Evolutionary conservation across 2,113 vertebrate genomes (phyloP).

Genomic region (Corythoichthys intestinalis): DNA sequence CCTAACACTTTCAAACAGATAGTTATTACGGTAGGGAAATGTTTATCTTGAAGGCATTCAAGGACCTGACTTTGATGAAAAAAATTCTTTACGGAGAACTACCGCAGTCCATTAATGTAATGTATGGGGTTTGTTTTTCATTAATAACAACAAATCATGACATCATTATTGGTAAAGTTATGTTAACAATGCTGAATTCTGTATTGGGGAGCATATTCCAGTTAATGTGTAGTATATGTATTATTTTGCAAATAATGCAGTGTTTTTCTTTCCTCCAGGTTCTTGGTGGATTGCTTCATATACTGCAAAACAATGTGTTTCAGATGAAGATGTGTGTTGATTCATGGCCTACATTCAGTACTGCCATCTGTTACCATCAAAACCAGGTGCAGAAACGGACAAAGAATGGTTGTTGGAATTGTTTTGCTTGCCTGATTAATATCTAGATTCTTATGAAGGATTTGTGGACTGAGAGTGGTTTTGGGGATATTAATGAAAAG

Average conservation of each 20-base stretch:
- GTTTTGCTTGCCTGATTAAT: neutral
- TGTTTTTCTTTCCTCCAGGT: neutral
- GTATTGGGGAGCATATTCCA: neutral
- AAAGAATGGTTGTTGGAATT: neutral
- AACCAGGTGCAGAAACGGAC: neutral
- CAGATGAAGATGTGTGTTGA: neutral
- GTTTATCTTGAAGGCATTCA: neutral
- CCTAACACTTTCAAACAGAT: neutral
- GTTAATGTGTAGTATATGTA: neutral
- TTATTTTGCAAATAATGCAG: neutral
- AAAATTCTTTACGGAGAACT: neutral
- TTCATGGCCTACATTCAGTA: conserved; percentile 1
- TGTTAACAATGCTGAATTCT: neutral
- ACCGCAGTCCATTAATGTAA: neutral
- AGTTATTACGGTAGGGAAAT: neutral
- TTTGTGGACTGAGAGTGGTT: neutral
- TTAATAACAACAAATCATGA: neutral
- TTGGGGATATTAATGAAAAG: neutral
- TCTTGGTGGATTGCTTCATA: neutral
- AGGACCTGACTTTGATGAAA: neutral
- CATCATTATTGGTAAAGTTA: neutral
- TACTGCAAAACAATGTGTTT: neutral
- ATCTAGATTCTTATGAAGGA: neutral
- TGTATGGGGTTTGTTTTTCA: neutral
- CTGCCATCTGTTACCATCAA: neutral